phyloP scores from a whole-genome alignment of 2,797 vertebrate species.

The Buceros bicornis region DNA sequence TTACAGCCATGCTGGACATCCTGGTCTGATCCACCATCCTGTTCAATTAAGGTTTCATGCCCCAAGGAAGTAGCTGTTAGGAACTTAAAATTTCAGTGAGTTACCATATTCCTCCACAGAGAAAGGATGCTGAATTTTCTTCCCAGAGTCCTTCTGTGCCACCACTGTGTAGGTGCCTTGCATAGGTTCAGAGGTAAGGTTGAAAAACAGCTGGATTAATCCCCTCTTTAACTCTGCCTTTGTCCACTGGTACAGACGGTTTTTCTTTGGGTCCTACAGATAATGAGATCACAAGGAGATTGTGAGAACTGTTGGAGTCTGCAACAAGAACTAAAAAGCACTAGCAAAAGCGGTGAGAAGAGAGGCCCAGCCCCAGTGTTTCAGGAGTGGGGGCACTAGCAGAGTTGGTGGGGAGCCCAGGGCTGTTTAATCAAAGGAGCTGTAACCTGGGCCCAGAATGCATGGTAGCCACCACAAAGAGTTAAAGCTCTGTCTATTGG shows the following conservation, averaged over 20 bases:
- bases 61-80: neutral
- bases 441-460: neutral
- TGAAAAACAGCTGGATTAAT: constrained; percentile 70
- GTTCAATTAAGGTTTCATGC: neutral
- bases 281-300: neutral
- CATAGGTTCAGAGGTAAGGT: constrained; percentile 76
- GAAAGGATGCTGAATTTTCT: constrained; percentile 31
- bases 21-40: neutral
- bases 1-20: neutral
- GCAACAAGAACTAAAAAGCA: neutral
- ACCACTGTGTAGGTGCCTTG: constrained; percentile 74
- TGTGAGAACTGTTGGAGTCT: neutral
- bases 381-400: neutral
- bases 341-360: neutral
- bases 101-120: constrained; percentile 79
- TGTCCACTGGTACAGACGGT: constrained; percentile 78
- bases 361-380: neutral
- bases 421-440: neutral
- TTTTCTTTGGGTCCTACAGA: constrained; percentile 74
- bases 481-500: neutral
- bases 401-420: neutral
- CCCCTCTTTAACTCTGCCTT: constrained; percentile 50
- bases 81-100: neutral
- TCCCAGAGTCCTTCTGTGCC: constrained; percentile 47
- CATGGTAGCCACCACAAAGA: neutral